phyloP scores from a whole-genome alignment of 2,113 vertebrate species.

The Symphodus melops region DNA sequence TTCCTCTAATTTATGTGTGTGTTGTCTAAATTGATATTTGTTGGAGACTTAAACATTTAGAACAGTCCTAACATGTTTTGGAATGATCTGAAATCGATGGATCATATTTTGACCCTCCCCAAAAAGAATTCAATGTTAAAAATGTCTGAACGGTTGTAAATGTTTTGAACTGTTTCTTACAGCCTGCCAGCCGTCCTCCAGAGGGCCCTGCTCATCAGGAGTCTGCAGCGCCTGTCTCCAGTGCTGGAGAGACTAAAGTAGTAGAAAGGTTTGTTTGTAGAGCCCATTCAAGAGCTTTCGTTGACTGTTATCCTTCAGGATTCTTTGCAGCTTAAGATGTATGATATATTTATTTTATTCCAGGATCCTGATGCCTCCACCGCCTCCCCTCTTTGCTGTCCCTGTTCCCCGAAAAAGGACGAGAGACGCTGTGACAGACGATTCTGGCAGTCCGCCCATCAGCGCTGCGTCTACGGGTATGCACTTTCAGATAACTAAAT shows the following conservation, averaged over 20 bases:
- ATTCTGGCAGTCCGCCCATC: slow-evolving; percentile 14
- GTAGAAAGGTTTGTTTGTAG: slow-evolving; percentile 70
- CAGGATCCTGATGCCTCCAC: slow-evolving; percentile 84
- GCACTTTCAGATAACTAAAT: slow-evolving; percentile 22
- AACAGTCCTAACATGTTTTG: not conserved
- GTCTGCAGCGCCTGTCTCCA: slow-evolving; percentile 46
- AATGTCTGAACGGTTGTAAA: not conserved
- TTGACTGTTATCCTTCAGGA: not conserved
- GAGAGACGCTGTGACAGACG: slow-evolving; percentile 45
- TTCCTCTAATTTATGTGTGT: too few relatives aligned
- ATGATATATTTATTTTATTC: slow-evolving; percentile 2
- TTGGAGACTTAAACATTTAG: not conserved
- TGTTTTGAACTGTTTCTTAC: slow-evolving; percentile 19
- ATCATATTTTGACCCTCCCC: too few relatives aligned
- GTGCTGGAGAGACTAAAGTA: slow-evolving; percentile 48
- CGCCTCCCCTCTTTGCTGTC: slow-evolving; percentile 58
- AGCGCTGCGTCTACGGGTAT: slow-evolving; percentile 61
- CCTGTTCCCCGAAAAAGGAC: slow-evolving; percentile 71
- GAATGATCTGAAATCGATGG: not conserved
- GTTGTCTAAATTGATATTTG: too few relatives aligned
- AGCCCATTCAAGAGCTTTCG: not conserved
- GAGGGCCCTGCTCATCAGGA: slow-evolving; percentile 47
- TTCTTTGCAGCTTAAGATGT: not conserved
- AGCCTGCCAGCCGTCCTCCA: slow-evolving; percentile 54
- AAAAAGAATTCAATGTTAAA: too few relatives aligned